These are phyloP conservation scores for Nowickia ferox DNA, from an alignment of 2,888 invertebrate species.

Conservation along the genomic window DNA sequence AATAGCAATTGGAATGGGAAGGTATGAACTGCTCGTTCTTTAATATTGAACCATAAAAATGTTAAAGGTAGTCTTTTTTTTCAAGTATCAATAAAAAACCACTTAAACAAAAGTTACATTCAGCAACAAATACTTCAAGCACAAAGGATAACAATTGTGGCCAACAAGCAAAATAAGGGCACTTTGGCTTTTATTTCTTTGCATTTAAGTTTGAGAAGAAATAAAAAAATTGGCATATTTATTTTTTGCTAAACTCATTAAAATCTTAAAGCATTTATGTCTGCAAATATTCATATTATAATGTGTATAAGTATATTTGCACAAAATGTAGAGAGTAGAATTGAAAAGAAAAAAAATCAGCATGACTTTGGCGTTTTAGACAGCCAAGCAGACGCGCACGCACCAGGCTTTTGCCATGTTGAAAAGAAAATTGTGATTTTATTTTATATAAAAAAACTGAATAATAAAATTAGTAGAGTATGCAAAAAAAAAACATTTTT, in stretches of 20 bases:
- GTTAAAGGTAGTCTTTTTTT: background rate
- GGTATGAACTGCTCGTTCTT: background rate
- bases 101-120: conserved; percentile 14
- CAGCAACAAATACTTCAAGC: conserved; percentile 21
- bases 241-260: conserved; percentile 6
- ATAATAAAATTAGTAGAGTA: conserved; percentile 44
- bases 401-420: conserved; percentile 56
- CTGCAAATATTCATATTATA: conserved; percentile 4
- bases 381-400: conserved; percentile 70
- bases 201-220: background rate
- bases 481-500: conserved; percentile 22
- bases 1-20: too few species aligned
- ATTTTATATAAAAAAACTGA: conserved; percentile 13
- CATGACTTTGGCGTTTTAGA: conserved; percentile 70
- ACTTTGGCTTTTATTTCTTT: conserved; percentile 23
- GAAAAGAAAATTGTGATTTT: conserved; percentile 26
- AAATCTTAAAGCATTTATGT: conserved; percentile 43
- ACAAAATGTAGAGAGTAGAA: conserved; percentile 37
- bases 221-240: conserved; percentile 15
- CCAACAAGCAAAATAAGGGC: conserved; percentile 29
- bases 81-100: background rate
- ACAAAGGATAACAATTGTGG: conserved; percentile 23
- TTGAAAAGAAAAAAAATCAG: conserved; percentile 32
- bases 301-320: conserved; percentile 2
- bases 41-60: background rate